Evolutionary conservation across 1,140 invertebrate genomes (phyloP).

Genomic region (Anastrepha obliqua): DNA sequence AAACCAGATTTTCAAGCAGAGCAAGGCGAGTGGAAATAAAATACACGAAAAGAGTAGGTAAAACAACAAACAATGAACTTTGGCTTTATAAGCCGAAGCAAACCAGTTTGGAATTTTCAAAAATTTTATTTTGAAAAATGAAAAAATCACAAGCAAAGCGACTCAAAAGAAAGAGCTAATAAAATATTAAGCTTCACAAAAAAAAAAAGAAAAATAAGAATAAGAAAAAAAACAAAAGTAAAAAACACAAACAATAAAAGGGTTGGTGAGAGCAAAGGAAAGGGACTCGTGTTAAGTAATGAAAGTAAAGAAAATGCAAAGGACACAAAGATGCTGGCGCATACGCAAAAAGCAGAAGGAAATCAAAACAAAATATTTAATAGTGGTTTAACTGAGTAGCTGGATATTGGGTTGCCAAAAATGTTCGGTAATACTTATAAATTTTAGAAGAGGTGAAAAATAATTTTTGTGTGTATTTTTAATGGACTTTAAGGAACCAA

Average conservation of each 20-base stretch:
- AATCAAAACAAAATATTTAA: no score
- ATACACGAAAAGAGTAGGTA: neutral
- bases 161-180: neutral
- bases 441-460: no score
- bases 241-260: neutral
- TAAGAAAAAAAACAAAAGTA: neutral
- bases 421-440: no score
- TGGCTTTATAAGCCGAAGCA: neutral
- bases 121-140: constrained; percentile 6
- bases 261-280: neutral
- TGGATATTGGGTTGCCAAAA: no score
- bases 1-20: constrained; percentile 40
- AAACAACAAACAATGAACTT: neutral
- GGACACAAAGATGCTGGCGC: neutral
- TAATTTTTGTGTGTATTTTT: no score
- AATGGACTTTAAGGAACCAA: no score
- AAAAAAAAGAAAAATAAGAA: neutral
- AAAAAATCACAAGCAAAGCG: neutral
- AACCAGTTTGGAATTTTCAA: constrained; percentile 25
- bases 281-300: neutral
- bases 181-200: neutral
- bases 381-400: no score
- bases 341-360: neutral
- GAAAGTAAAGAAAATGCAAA: neutral
- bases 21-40: neutral